Percentiles rank a stretch among this genome's conserved stretches.
Conservation (phyloP, 2,113 vertebrate species). For the Orthonyx spaldingii region DNA sequence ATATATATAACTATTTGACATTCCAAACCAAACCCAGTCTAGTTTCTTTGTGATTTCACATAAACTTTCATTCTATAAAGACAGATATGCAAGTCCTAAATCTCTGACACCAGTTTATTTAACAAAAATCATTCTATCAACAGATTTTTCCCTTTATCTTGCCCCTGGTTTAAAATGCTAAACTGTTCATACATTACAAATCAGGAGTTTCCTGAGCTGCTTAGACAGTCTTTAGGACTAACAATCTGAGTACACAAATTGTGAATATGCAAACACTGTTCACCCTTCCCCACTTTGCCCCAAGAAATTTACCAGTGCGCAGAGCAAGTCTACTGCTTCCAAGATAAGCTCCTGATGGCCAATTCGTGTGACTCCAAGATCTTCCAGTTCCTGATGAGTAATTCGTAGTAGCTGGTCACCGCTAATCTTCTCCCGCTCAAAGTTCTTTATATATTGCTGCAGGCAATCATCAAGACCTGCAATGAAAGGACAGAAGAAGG, state of each 20-base stretch:
- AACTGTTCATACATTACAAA: background rate
- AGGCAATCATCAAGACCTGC: constrained; percentile 94
- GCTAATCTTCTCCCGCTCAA: constrained; percentile 92
- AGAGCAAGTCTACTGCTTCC: constrained; percentile 94
- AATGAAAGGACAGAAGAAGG: constrained; percentile 3
- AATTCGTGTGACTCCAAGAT: constrained; percentile 93
- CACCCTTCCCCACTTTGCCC: background rate
- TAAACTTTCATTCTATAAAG: background rate
- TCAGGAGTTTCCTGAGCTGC: background rate
- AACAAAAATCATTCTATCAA: background rate
- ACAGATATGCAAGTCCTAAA: background rate
- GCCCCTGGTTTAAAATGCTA: background rate
- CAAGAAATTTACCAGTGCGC: constrained; percentile 85
- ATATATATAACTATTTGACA: background rate
- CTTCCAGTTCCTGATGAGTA: constrained; percentile 95
- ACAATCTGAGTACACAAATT: background rate
- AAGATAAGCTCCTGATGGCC: constrained; percentile 97
- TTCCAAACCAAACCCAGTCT: background rate
- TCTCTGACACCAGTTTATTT: background rate
- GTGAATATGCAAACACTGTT: background rate
- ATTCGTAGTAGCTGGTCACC: constrained; percentile 93
- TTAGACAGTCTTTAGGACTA: background rate
- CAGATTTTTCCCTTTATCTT: background rate
- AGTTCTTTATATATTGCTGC: constrained; percentile 96
- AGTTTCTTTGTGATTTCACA: background rate